Percentiles rank a stretch among this genome's conserved stretches.
phyloP scores from a whole-genome alignment of 2,113 vertebrate species.

The Panthera leo region DNA sequence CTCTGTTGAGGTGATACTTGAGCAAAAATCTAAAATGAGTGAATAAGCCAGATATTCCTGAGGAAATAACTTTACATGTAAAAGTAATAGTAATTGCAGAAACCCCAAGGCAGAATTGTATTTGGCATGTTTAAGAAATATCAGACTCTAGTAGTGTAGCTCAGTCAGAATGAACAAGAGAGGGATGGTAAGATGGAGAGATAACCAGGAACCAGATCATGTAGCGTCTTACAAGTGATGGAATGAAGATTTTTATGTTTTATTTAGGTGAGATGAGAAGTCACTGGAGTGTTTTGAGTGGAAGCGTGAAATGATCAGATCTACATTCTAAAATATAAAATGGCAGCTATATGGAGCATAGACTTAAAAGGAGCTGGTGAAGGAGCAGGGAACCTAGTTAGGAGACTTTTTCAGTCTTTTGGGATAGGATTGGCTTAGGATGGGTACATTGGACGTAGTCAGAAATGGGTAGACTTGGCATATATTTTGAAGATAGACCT shows the following conservation, averaged over 20 bases:
- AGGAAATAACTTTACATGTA: not conserved
- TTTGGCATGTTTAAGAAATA: not conserved
- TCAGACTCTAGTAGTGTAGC: not conserved
- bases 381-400: not conserved
- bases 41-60: not conserved
- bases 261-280: not conserved
- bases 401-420: not conserved
- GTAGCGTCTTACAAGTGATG: not conserved
- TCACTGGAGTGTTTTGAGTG: not conserved
- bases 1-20: not conserved
- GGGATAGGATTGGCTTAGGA: not conserved
- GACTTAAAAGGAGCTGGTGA: not conserved
- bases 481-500: not conserved
- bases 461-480: not conserved
- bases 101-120: not conserved
- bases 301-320: not conserved
- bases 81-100: not conserved
- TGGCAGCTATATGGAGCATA: not conserved
- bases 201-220: not conserved
- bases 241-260: not conserved
- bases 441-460: not conserved
- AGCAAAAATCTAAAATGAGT: not conserved
- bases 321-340: not conserved
- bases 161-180: not conserved
- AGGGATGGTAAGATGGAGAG: not conserved